Evolutionary conservation across 2,797 vertebrate species (phyloP).

Genomic region (Cottoperca gobio): DNA sequence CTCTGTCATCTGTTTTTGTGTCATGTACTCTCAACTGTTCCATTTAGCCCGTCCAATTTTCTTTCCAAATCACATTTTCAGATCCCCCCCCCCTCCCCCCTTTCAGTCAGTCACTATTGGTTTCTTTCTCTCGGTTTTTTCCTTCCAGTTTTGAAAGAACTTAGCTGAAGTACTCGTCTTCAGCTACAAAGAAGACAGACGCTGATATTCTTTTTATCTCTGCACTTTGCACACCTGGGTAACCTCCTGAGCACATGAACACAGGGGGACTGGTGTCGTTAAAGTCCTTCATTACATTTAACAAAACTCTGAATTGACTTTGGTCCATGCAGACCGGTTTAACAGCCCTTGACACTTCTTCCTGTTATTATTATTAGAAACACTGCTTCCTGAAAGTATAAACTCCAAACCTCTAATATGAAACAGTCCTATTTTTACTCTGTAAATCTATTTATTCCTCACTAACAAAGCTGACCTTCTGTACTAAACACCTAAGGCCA

Average conservation of each 20-base stretch:
- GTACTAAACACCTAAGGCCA: conserved; percentile 3
- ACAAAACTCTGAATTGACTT: not conserved
- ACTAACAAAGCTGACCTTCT: conserved; percentile 12
- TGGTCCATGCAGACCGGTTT: not conserved
- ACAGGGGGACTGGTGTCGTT: not conserved
- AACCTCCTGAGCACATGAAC: not conserved
- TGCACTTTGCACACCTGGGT: conserved; percentile 24
- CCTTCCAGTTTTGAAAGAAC: conserved; percentile 23
- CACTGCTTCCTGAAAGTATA: no score
- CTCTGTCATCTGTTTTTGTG: conserved; percentile 65
- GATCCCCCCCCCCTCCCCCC: conserved; percentile 48
- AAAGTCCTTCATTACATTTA: not conserved
- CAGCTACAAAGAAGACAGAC: not conserved
- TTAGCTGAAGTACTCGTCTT: not conserved
- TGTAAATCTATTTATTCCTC: not conserved
- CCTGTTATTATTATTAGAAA: no score
- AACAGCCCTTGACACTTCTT: no score
- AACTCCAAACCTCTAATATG: not conserved
- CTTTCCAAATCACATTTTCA: conserved; percentile 65
- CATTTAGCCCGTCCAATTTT: conserved; percentile 28
- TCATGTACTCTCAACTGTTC: conserved; percentile 60
- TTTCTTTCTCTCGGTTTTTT: conserved; percentile 39
- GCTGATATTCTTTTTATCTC: conserved; percentile 8
- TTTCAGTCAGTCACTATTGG: conserved; percentile 20
- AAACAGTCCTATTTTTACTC: not conserved